Percentiles rank a stretch among this genome's conserved stretches.
Conservation (phyloP, 2,113 vertebrate genomes). For the Antigone vipio region DNA sequence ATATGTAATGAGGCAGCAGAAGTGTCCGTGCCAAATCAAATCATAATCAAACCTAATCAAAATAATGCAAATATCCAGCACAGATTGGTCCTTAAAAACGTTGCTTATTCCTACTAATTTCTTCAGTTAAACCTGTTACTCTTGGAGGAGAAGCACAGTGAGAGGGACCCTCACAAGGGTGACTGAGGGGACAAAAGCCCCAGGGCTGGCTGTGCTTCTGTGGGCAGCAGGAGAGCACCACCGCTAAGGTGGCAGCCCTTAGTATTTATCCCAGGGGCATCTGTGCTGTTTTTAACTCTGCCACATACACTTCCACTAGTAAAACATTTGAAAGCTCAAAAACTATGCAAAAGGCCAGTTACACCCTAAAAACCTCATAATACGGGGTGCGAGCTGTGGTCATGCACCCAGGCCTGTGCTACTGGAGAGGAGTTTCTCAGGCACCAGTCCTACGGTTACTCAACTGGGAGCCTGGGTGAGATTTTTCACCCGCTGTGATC, state of each 20-base stretch:
- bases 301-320: background rate
- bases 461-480: accelerated
- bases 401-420: background rate
- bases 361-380: background rate
- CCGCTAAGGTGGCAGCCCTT: background rate
- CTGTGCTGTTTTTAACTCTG: background rate
- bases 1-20: background rate
- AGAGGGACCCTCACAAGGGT: background rate
- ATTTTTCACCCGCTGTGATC: background rate
- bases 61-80: background rate
- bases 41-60: background rate
- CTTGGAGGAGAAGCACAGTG: no score
- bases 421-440: background rate
- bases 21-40: background rate
- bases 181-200: accelerated
- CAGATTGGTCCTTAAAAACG: background rate
- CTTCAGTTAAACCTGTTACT: background rate
- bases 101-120: background rate
- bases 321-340: background rate
- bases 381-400: accelerated
- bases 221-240: background rate
- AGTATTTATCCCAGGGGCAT: background rate
- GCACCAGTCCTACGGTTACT: background rate
- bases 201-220: background rate
- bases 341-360: background rate